Evolutionary conservation across 2,113 vertebrate genomes (phyloP), one percentile per base, ranked within the genome.

Genomic region (Chlamydotis undulata): DNA sequence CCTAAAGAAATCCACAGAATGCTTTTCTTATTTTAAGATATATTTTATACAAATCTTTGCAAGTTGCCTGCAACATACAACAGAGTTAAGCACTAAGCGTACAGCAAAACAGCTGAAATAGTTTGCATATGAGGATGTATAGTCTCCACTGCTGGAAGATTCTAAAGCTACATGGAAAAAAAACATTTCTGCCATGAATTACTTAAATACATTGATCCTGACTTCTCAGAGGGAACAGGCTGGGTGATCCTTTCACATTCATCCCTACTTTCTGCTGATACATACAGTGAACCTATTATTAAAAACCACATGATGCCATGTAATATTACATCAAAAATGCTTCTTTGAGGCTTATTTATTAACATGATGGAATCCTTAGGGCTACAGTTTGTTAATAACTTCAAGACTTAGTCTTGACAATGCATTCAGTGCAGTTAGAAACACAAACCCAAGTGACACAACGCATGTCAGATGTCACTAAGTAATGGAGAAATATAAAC

Each of bases 1-100:
- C 39, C 99, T 99, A 80, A 49, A 88, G 23, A 43, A 55, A 16
- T 0, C 17, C 78, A 84, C 10, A 63, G 33, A 70, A 86, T 75
- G 11, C 10, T 43, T 29, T 28, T 25, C 15, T 83, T 73, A 28
- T 73, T 93, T 83, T 52, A 84, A 83, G 24, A 45, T 39, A 4
- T 4, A 47, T 35, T 75, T 86, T 28, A 65, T 15, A 55, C 35
- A 81, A 81, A 91, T 35, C 29, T 61, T 19, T 61, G 22, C 17
- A 91, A 57, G 9, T 49, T 73, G 81, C 37, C 57, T 43, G 39
- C 39, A 90, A n/a, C 19, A 63, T 4, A 33, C 5, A 82, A 75
- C 17, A 68, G 29, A 19, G 22, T 41, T 61, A 59, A 57, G 41
- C 24, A 65, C 5, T 5, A 19, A 43, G 9, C 3, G 5, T 26